Evolutionary conservation across 2,888 invertebrate genomes (phyloP), one percentile per base, ranked within the genome.

Genomic region (Cerceris rybyensis): DNA sequence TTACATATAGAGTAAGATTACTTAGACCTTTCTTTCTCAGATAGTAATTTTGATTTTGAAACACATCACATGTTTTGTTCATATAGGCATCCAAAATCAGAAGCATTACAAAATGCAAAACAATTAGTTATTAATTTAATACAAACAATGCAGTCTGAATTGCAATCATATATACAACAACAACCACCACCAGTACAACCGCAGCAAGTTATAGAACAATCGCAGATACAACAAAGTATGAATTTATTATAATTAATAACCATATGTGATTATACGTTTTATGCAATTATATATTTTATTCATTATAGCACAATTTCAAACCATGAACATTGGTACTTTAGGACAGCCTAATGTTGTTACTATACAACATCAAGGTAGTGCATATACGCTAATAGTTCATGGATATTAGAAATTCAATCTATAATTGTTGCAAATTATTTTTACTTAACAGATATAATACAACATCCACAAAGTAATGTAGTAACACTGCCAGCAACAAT

Each of bases 101-200:
- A 95, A 86, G 95, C 95, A 60, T 92, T 96, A 55, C 94, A 95
- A 80, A 95, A 95, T 84, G 96, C 96, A 14, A 95, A 96, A 87
- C 95, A 95, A 81, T 92, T 96, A 69, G 96, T 96, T 13, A 95
- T 96, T 88, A 97, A 97, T 92, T 93, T 97, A 61, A 96, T 97
- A 83, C 96, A 96, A 92, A 97, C 97, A 6, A 95, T 97, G 91
- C 94, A 96, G 82, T 93, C 93, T 70, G 93, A 94, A 81, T 92
- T 93, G 46, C 93, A 93, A 76, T 91, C 93, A 70, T 93, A 92
- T 68, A 93, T 93, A 80, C 93, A 93, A 63, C 93, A 93, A 78
- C 93, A 93, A 73, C 92, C 92, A 71, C 92, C 92, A 55, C 92
- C 92, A 16, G 90, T 92, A 55, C 92, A 93, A 74, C 88, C 91